Conservation (phyloP, 2,113 vertebrate species). For the Indicator maculatus region DNA sequence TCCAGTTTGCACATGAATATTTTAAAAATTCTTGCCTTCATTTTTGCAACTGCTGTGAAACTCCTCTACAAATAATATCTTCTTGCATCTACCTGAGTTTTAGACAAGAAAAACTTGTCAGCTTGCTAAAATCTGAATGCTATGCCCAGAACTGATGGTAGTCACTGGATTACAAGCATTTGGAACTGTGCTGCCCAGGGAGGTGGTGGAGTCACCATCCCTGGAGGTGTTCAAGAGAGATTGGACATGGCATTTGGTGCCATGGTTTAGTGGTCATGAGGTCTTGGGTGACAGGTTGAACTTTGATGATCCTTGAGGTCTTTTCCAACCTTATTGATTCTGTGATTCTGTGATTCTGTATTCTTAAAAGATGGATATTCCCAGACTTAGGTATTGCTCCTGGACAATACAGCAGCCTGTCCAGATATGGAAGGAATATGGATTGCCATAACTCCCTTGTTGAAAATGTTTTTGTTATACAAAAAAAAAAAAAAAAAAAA, state of each 20-base stretch:
- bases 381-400: not conserved
- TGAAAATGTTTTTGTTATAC: not conserved
- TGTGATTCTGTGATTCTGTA: too few relatives aligned
- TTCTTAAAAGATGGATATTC: not conserved
- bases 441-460: not conserved
- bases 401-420: not conserved
- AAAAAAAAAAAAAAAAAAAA: too few relatives aligned
- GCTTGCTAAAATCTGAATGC: not conserved
- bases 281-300: too few relatives aligned
- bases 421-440: not conserved
- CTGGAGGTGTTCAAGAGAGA: too few relatives aligned
- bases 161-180: not conserved
- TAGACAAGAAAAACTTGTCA: not conserved
- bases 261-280: too few relatives aligned
- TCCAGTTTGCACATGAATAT: not conserved
- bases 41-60: not conserved
- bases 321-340: too few relatives aligned
- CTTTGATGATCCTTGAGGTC: too few relatives aligned
- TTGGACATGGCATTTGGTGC: too few relatives aligned
- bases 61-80: not conserved
- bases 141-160: not conserved
- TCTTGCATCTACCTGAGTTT: not conserved
- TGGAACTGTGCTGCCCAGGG: not conserved
- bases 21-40: not conserved
- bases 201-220: too few relatives aligned